Evolutionary conservation across 1,140 invertebrate genomes (phyloP).

Genomic region (Hypothenemus hampei): DNA sequence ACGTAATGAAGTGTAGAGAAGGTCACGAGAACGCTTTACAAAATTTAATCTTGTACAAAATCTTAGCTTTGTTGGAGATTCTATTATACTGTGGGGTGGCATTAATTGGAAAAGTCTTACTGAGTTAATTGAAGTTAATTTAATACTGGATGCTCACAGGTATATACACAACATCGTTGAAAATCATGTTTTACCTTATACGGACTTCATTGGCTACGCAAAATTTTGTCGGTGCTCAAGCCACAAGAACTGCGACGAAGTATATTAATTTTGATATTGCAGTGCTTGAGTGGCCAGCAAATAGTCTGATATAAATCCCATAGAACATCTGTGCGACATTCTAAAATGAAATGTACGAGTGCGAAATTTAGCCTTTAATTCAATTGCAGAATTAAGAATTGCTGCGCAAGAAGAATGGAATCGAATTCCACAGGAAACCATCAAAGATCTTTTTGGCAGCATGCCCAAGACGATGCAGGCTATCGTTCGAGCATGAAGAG

Average conservation of each 20-base stretch:
- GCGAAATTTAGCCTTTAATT: not conserved
- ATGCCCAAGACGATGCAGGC: conserved; percentile 3
- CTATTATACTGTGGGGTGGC: conserved; percentile 33
- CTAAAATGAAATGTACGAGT: not conserved
- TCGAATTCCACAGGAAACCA: conserved; percentile 3
- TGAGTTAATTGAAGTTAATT: conserved; percentile 13
- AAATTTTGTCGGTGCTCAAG: not conserved
- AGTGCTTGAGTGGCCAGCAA: not conserved
- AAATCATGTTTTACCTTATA: conserved; percentile 8
- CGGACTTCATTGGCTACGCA: not conserved
- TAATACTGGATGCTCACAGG: not conserved
- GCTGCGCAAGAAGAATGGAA: not conserved
- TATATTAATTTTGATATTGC: not conserved
- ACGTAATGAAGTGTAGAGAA: conserved; percentile 31
- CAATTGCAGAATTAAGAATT: conserved; percentile 7
- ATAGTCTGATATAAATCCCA: conserved; percentile 5
- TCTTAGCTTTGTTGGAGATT: conserved; percentile 36
- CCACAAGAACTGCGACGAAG: not conserved
- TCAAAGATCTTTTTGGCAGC: conserved; percentile 16
- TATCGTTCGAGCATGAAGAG: not conserved
- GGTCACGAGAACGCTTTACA: conserved; percentile 22
- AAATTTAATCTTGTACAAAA: conserved; percentile 33
- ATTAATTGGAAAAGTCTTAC: not conserved
- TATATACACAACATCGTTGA: conserved; percentile 5
- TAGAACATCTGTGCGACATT: conserved; percentile 8